Evolutionary conservation across 2,113 vertebrate species (phyloP).

Genomic region (Micronycteris hirsuta): DNA sequence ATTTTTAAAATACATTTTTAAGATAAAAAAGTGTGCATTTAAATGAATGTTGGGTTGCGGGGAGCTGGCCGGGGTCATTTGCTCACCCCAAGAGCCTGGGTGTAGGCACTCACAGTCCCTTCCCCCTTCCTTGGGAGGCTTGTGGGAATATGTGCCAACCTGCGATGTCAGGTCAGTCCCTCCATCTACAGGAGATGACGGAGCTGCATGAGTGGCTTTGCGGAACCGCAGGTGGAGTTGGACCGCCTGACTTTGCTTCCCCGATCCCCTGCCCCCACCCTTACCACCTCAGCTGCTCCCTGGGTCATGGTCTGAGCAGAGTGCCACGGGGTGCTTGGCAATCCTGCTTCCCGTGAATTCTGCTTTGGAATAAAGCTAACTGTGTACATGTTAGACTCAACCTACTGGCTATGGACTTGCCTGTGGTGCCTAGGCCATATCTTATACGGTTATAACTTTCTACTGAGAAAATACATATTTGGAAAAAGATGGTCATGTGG

Average conservation of each 20-base stretch:
- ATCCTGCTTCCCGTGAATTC: neutral
- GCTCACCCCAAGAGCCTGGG: neutral
- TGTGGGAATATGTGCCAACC: neutral
- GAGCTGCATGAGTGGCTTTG: rapidly evolving
- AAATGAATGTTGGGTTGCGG: neutral
- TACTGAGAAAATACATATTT: neutral
- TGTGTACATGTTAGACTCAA: neutral
- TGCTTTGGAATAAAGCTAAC: neutral
- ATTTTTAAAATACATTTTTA: neutral
- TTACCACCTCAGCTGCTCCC: neutral
- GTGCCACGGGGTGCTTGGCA: neutral
- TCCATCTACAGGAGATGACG: neutral
- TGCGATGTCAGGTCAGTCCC: neutral
- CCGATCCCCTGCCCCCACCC: rapidly evolving
- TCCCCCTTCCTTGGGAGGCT: neutral
- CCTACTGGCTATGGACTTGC: neutral
- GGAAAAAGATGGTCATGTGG: neutral
- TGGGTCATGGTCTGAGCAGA: neutral
- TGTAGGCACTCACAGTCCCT: neutral
- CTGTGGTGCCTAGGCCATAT: neutral
- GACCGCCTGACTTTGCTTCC: neutral
- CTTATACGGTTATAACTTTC: rapidly evolving
- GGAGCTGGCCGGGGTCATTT: neutral
- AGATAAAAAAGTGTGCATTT: neutral
- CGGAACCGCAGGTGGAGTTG: neutral